These are phyloP conservation scores for Synanthedon andrenaeformis DNA, from an alignment of 2,888 invertebrate genomes.

Conservation along the genomic window DNA sequence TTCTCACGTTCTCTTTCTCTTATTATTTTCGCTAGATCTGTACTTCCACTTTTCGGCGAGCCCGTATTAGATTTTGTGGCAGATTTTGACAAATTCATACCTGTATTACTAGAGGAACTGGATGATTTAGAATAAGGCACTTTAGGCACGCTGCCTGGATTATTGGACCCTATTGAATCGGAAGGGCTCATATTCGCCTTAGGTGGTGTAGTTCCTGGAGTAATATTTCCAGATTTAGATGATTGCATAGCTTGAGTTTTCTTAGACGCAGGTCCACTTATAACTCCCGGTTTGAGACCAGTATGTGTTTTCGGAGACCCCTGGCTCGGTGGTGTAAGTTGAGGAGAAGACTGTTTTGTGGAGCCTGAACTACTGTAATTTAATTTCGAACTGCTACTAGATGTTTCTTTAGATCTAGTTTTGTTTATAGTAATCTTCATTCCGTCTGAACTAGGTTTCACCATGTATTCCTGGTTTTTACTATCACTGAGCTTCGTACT, in stretches of 20 bases:
- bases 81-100: conserved; percentile 60
- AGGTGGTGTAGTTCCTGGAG: conserved; percentile 53
- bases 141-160: conserved; percentile 39
- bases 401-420: conserved; percentile 80
- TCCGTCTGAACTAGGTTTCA: conserved; percentile 88
- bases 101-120: conserved; percentile 42
- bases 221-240: conserved; percentile 46
- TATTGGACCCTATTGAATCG: conserved; percentile 36
- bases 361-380: conserved; percentile 57
- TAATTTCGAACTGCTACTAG: conserved; percentile 54
- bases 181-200: conserved; percentile 53
- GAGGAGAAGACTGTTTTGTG: conserved; percentile 57
- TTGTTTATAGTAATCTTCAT: conserved; percentile 94
- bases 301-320: conserved; percentile 85
- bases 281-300: conserved; percentile 86
- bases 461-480: conserved; percentile 88
- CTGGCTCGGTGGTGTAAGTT: conserved; percentile 63
- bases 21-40: conserved; percentile 69
- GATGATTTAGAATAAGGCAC: conserved; percentile 64
- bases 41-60: conserved; percentile 72
- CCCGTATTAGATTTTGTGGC: conserved; percentile 66
- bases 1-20: conserved; percentile 73
- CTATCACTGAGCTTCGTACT: conserved; percentile 50
- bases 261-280: conserved; percentile 87
- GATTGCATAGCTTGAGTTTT: conserved; percentile 77